Evolutionary conservation across 2,113 vertebrate species (phyloP).

Genomic region (Phylloscopus trochilus): DNA sequence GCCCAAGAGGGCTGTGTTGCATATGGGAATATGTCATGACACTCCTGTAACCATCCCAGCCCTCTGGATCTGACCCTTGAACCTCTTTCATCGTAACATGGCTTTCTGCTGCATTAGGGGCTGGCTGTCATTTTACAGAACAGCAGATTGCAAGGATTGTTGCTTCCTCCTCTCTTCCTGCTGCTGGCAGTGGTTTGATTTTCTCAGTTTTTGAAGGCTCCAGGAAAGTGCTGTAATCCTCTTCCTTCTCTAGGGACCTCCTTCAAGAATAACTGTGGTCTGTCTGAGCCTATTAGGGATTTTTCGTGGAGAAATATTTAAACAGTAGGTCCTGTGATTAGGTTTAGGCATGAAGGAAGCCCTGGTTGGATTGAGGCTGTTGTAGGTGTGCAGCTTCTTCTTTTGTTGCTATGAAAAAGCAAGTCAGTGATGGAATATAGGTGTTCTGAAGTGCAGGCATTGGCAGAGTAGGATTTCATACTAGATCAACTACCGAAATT

Average conservation of each 20-base stretch:
- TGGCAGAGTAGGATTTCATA: neutral
- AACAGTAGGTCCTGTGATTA: neutral
- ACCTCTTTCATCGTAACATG: rapidly evolving
- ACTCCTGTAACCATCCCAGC: neutral
- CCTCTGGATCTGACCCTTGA: neutral
- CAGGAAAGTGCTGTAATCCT: neutral
- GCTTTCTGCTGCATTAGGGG: neutral
- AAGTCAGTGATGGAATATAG: neutral
- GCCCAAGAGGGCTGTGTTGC: neutral
- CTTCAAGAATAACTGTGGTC: neutral
- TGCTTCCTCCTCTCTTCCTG: neutral
- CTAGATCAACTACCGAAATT: neutral
- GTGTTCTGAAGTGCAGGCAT: neutral
- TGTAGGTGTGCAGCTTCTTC: neutral
- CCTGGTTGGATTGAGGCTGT: neutral
- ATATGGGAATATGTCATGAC: neutral
- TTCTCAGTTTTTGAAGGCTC: neutral
- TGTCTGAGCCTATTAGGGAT: neutral
- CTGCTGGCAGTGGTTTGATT: neutral
- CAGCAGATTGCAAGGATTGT: neutral
- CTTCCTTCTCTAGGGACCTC: neutral
- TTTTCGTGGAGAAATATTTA: neutral
- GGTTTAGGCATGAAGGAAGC: neutral
- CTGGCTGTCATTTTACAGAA: neutral
- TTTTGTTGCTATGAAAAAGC: neutral